Evolutionary conservation across 1,140 invertebrate species (phyloP).

Genomic region (Calycopis cecrops): DNA sequence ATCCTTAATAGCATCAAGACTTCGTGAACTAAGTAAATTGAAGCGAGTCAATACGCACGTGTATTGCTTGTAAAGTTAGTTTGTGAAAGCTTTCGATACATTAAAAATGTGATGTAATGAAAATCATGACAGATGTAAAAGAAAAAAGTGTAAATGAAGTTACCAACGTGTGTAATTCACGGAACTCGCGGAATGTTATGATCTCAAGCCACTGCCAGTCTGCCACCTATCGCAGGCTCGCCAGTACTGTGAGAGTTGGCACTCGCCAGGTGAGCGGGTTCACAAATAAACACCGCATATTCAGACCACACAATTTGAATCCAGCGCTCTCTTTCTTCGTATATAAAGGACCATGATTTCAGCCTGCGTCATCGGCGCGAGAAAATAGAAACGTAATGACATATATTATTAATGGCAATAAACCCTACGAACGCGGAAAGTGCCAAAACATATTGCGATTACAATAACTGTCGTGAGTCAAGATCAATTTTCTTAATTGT

Average conservation of each 20-base stretch:
- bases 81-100: too few species aligned
- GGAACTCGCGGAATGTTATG: constrained; percentile 32
- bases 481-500: not conserved
- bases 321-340: constrained; percentile 12
- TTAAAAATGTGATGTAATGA: not conserved
- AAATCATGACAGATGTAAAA: constrained; percentile 8
- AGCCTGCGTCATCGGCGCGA: not conserved
- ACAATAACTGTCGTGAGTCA: not conserved
- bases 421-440: not conserved
- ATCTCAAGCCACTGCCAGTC: not conserved
- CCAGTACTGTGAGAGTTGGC: constrained; percentile 49
- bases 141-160: constrained; percentile 18
- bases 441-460: constrained; percentile 6
- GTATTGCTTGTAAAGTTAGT: too few species aligned
- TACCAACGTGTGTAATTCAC: constrained; percentile 18
- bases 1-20: too few species aligned
- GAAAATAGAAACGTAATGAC: constrained; percentile 7
- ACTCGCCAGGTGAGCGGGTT: constrained; percentile 51
- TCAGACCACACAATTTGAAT: constrained; percentile 33
- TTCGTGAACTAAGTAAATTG: too few species aligned
- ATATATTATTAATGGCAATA: constrained; percentile 4
- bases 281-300: constrained; percentile 56
- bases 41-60: too few species aligned
- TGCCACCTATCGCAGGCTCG: constrained; percentile 24
- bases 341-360: constrained; percentile 4